Conservation (phyloP, 2,797 vertebrate species). For the Lithobates sylvaticus region DNA sequence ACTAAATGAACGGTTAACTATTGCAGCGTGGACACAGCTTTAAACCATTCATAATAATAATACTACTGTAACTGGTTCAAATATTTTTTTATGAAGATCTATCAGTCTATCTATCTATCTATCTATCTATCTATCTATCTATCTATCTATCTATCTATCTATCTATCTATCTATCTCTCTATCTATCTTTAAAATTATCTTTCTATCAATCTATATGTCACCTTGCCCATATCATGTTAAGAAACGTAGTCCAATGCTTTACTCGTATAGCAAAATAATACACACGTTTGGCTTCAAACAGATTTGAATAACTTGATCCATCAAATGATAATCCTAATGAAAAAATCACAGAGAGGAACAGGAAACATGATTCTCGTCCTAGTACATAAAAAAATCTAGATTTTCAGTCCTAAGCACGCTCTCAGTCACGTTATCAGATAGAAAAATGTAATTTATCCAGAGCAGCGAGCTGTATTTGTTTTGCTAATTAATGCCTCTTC, state of each 20-base stretch:
- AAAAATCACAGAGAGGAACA: slow-evolving; percentile 58
- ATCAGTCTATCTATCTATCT: no score
- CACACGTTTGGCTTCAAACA: slow-evolving; percentile 35
- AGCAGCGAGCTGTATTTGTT: slow-evolving; percentile 57
- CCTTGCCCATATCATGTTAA: no score
- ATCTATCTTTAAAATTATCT: no score
- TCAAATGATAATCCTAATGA: slow-evolving; percentile 53
- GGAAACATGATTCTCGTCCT: slow-evolving; percentile 51
- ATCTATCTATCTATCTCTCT: no score
- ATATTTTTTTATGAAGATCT: no score
- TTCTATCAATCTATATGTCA: neutral
- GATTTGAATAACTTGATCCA: slow-evolving; percentile 31
- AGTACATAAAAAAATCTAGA: slow-evolving; percentile 42
- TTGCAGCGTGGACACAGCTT: no score
- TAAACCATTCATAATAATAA: no score
- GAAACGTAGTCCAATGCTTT: neutral
- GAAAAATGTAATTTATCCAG: slow-evolving; percentile 57
- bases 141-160: no score
- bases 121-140: no score
- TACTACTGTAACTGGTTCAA: no score
- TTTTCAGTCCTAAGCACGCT: slow-evolving; percentile 22
- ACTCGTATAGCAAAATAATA: neutral
- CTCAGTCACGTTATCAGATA: slow-evolving; percentile 48
- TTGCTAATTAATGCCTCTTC: slow-evolving; percentile 59
- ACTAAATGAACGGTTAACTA: no score